phyloP scores from a whole-genome alignment of 2,797 vertebrate species.

The Etheostoma perlongum region DNA sequence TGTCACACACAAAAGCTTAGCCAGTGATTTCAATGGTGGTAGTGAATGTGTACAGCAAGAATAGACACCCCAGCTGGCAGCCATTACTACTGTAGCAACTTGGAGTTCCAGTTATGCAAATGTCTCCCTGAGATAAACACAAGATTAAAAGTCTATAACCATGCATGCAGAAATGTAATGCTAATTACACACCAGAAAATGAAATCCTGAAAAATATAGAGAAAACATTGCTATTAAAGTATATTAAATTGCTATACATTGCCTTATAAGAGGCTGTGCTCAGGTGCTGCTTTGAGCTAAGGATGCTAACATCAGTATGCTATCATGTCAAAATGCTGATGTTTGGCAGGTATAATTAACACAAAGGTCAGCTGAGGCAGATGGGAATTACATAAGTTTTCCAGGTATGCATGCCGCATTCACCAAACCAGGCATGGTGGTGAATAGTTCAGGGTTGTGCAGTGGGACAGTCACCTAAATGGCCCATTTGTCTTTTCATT shows the following conservation, averaged over 20 bases:
- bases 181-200: neutral
- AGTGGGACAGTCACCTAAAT: too few species aligned
- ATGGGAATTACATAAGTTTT: neutral
- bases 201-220: neutral
- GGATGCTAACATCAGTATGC: neutral
- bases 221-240: neutral
- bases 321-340: neutral
- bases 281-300: neutral
- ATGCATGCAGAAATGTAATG: neutral
- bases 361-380: neutral
- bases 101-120: conserved; percentile 10
- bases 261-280: neutral
- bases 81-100: conserved; percentile 41
- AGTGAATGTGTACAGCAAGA: conserved; percentile 45
- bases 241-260: too few species aligned
- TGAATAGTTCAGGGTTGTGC: too few species aligned
- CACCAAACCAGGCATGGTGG: too few species aligned
- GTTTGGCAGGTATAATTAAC: neutral
- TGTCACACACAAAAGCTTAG: conserved; percentile 60
- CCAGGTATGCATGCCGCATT: too few species aligned
- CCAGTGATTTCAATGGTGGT: conserved; percentile 52
- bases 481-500: too few species aligned
- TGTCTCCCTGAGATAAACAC: conserved; percentile 12
- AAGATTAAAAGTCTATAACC: neutral
- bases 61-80: conserved; percentile 19